A percentile compares a stretch with the other conserved stretches of the same genome.
phyloP scores from a whole-genome alignment of 2,113 vertebrate species.

The Grammomys surdaster region DNA sequence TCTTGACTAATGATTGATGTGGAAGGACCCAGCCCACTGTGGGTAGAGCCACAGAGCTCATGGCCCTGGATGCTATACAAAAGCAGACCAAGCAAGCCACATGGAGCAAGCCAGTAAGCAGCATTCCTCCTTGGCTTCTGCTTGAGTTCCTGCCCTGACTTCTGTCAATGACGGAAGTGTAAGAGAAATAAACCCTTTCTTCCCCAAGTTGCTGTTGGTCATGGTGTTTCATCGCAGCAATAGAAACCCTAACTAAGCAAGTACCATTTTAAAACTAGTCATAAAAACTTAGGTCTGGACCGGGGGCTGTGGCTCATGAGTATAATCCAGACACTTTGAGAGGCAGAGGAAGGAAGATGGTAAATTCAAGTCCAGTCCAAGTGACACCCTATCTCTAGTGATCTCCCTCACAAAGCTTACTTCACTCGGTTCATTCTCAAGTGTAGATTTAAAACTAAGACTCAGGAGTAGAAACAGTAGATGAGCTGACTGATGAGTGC shows the following conservation, averaged over 20 bases:
- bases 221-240: neutral
- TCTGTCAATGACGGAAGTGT: neutral
- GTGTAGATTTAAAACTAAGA: neutral
- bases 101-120: neutral
- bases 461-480: neutral
- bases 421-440: neutral
- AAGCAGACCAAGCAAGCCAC: neutral
- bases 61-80: neutral
- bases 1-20: neutral
- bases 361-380: neutral
- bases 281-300: neutral
- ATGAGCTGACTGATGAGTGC: neutral
- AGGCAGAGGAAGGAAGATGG: neutral
- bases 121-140: neutral
- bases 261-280: neutral
- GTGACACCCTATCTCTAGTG: neutral
- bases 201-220: neutral
- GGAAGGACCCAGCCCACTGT: neutral
- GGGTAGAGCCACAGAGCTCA: neutral
- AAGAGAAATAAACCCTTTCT: neutral
- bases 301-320: too few relatives aligned
- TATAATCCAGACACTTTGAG: neutral
- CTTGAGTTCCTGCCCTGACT: neutral
- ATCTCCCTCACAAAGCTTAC: neutral
- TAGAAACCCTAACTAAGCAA: neutral